Percentiles rank a stretch among this genome's conserved stretches.
Evolutionary conservation across 2,888 invertebrate species (phyloP).

Genomic region (Lasioglossum lativentre): DNA sequence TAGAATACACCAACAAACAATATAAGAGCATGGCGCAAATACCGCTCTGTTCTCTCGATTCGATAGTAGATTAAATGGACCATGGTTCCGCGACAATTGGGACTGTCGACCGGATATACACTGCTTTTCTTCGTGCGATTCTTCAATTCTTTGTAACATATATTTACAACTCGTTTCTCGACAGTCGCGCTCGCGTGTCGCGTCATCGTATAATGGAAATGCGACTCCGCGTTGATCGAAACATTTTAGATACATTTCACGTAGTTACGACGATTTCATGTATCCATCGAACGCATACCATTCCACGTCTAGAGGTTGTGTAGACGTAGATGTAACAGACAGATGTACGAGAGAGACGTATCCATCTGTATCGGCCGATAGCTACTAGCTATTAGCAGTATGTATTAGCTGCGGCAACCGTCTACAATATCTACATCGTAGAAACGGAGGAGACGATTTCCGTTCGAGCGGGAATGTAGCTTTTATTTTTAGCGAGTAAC

Average conservation of each 20-base stretch:
- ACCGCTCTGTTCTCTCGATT: background rate
- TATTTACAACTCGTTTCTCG: background rate
- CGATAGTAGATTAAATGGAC: background rate
- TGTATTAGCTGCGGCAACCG: background rate
- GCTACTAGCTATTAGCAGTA: background rate
- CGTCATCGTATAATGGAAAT: background rate
- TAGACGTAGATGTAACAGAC: slow-evolving; percentile 1
- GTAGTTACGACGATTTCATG: background rate
- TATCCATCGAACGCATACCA: background rate
- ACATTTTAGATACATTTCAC: background rate
- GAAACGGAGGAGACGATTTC: background rate
- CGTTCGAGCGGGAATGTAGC: background rate
- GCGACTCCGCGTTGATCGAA: slow-evolving; percentile 26
- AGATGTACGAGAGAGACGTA: background rate
- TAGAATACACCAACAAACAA: background rate
- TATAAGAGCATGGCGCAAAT: background rate
- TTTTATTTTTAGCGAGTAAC: background rate
- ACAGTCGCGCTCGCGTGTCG: background rate
- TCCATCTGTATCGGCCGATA: background rate
- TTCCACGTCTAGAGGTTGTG: background rate
- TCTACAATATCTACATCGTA: background rate
- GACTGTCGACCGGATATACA: background rate
- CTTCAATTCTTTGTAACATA: background rate
- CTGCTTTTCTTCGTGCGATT: background rate
- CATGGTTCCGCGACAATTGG: background rate